Conservation (phyloP, 2,797 vertebrate species). For the Semotilus atromaculatus region DNA sequence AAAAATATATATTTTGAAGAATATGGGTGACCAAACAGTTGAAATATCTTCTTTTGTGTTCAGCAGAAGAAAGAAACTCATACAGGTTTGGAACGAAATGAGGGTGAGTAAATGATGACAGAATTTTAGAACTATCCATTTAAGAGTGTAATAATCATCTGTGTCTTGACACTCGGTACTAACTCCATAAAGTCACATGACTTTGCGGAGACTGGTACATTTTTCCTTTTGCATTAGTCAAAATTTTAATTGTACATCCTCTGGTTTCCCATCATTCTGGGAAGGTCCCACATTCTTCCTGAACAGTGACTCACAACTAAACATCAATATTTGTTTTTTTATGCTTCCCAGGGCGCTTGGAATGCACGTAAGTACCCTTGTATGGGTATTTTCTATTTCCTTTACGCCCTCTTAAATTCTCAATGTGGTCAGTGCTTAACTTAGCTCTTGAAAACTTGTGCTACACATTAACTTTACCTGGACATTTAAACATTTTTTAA, state of each 20-base stretch:
- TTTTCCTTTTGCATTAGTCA: background rate
- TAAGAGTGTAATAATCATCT: background rate
- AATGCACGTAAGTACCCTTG: slow-evolving; percentile 1
- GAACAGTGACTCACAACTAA: slow-evolving; percentile 12
- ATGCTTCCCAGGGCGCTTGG: background rate
- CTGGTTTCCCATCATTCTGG: background rate
- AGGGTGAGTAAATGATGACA: background rate
- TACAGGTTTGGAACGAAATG: background rate
- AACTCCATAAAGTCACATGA: background rate
- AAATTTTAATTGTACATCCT: slow-evolving; percentile 10
- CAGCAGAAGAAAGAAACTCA: no score
- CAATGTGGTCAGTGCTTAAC: background rate
- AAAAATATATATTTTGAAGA: no score
- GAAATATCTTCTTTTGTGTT: no score
- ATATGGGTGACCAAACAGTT: no score
- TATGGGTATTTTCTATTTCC: background rate
- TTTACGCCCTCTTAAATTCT: background rate
- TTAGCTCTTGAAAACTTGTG: background rate
- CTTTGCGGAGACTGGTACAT: background rate
- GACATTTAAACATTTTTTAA: background rate
- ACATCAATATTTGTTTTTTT: slow-evolving; percentile 16
- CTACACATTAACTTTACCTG: slow-evolving; percentile 8
- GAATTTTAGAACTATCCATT: background rate
- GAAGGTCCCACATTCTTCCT: background rate
- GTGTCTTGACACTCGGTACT: background rate